phyloP scores from a whole-genome alignment of 2,113 vertebrate species.

The Hypomesus transpacificus region DNA sequence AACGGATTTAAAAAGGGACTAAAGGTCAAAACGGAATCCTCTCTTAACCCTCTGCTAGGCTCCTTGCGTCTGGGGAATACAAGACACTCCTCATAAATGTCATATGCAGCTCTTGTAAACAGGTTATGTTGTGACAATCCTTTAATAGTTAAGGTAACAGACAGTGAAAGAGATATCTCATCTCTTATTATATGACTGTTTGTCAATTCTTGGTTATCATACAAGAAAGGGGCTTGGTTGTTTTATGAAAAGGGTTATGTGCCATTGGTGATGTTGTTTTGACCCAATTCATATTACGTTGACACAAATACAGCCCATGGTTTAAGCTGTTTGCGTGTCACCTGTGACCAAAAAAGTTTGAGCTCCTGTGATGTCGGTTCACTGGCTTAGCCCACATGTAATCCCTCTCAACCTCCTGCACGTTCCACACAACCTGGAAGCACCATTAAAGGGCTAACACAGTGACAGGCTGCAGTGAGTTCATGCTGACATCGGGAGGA shows the following conservation, averaged over 20 bases:
- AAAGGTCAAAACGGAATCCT: constrained; percentile 37
- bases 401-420: constrained; percentile 56
- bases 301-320: constrained; percentile 27
- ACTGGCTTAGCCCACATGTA: constrained; percentile 54
- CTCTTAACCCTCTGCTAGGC: constrained; percentile 31
- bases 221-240: too few species aligned
- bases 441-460: constrained; percentile 19
- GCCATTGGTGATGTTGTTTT: constrained; percentile 18
- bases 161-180: too few species aligned
- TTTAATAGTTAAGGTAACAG: constrained; percentile 19
- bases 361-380: constrained; percentile 48
- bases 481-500: background rate
- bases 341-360: constrained; percentile 59
- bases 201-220: too few species aligned
- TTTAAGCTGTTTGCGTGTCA: constrained; percentile 56
- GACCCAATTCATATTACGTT: constrained; percentile 50
- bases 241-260: too few species aligned
- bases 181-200: too few species aligned
- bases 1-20: constrained; percentile 45
- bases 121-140: constrained; percentile 24
- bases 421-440: constrained; percentile 29
- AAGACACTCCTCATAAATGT: background rate
- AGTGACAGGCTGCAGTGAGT: background rate
- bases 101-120: constrained; percentile 23
- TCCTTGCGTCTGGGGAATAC: background rate